A percentile compares a stretch with the other conserved stretches of the same genome.
phyloP scores from a whole-genome alignment of 2,797 vertebrate genomes.

The Phoeniculus purpureus region DNA sequence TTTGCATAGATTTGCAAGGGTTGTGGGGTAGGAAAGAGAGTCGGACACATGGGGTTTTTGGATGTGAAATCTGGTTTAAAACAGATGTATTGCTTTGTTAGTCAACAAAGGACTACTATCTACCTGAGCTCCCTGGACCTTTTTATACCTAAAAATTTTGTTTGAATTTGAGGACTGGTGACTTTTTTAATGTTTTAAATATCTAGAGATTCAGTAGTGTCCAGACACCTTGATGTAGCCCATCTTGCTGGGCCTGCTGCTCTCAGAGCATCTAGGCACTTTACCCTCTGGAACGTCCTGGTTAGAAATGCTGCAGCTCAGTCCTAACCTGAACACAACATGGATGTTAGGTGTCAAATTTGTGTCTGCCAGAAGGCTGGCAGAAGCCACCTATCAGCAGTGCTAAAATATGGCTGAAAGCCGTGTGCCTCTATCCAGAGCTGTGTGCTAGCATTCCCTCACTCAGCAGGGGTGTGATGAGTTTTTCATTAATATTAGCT shows the following conservation, averaged over 20 bases:
- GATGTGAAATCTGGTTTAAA: background rate
- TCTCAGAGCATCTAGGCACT: background rate
- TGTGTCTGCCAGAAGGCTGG: background rate
- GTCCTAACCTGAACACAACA: background rate
- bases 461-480: conserved; percentile 32
- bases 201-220: background rate
- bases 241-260: accelerated
- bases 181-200: background rate
- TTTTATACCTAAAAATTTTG: background rate
- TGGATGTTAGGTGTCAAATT: background rate
- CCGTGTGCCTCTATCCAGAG: background rate
- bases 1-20: background rate
- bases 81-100: background rate
- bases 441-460: background rate
- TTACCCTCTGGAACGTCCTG: background rate
- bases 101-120: background rate
- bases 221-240: background rate
- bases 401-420: background rate
- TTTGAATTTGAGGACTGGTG: background rate
- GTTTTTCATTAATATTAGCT: conserved; percentile 58
- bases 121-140: background rate
- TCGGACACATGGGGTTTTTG: accelerated
- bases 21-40: background rate
- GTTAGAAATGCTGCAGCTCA: background rate
- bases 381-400: background rate